Base-by-base conservation (phyloP, 2,113 vertebrate genomes). In the Amphilophus citrinellus region DNA sequence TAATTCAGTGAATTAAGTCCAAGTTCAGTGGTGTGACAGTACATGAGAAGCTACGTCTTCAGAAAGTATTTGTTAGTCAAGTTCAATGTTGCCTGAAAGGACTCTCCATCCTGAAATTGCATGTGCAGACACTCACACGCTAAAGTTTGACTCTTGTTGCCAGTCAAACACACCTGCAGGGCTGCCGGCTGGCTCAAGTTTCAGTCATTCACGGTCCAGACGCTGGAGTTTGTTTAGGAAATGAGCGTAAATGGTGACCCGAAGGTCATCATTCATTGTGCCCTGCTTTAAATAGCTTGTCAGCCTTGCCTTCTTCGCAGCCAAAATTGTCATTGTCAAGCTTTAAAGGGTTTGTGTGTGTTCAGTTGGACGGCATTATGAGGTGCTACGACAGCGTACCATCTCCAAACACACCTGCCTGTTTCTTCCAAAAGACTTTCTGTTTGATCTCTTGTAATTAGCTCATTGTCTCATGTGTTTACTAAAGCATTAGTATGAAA, bases 371-470 rank as follows among this genome's bases (percentile, higher is more conserved):
- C 32, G 59, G 84, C 86, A 93, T 94, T 93, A 92, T 92, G 63
- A 91, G 68, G 89, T 27, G 47, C 88, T 62, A 79, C 73, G 88
- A 90, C 73, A 81, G 77, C 15, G 14, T 57, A 58, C 37, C 86
- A 86, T 94, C 91, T 87, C 88, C 90, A 95, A 95, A 95, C 92
- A 95, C 96, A 96, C 95, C 96, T 96, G 95, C 84, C 86, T 7
- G 62, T 76, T 84, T 83, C 84, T 73, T 88, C 83, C 84, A 85
- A 85, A 84, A 88, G 75, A 85, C 82, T 66, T 62, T 88, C 75
- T 85, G 5, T 90, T 92, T 80, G 66, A 71, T 58, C 65, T 68
- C 1, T 10, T 85, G 80, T 91, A 79, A 93, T 92, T 84, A 90
- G 90, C 76, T 84, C 8, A 3, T 37, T 61, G 79, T 71, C 20